phyloP scores from a whole-genome alignment of 1,140 invertebrate species.

The Drosophila bipectinata region DNA sequence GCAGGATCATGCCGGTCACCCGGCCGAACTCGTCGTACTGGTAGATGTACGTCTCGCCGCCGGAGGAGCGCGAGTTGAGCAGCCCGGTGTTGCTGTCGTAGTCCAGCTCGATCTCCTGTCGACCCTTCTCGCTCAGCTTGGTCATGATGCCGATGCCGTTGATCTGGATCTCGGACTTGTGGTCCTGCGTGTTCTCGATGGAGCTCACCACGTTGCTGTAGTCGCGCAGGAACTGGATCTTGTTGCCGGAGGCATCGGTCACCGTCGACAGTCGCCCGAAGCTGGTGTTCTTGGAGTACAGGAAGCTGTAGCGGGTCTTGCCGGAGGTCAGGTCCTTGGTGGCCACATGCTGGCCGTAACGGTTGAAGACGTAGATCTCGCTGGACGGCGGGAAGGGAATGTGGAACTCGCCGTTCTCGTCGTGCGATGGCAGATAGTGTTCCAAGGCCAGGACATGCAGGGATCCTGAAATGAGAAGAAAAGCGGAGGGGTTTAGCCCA shows the following conservation, averaged over 20 bases:
- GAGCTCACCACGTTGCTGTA: constrained; percentile 95
- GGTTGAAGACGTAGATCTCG: constrained; percentile 97
- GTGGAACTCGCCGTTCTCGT: constrained; percentile 95
- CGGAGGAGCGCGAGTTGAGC: constrained; percentile 91
- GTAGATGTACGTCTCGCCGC: constrained; percentile 94
- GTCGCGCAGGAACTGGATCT: constrained; percentile 95
- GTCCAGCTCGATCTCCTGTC: constrained; percentile 92
- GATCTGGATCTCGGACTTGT: constrained; percentile 95
- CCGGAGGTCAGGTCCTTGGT: constrained; percentile 97
- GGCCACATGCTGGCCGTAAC: constrained; percentile 96
- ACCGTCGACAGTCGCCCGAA: constrained; percentile 97
- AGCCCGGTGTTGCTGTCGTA: constrained; percentile 93
- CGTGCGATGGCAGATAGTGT: constrained; percentile 94
- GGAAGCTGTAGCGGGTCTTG: constrained; percentile 96
- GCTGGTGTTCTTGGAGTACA: constrained; percentile 98
- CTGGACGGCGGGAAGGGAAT: constrained; percentile 95
- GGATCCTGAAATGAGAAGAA: constrained; percentile 85
- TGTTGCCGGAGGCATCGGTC: constrained; percentile 96
- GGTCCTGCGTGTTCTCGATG: constrained; percentile 96
- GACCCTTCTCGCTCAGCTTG: constrained; percentile 91
- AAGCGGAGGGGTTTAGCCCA: neutral
- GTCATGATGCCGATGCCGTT: constrained; percentile 94
- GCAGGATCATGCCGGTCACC: constrained; percentile 92
- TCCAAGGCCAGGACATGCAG: constrained; percentile 95
- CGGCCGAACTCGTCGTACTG: constrained; percentile 94